Evolutionary conservation across 2,888 invertebrate genomes (phyloP), one percentile per base, ranked within the genome.

Genomic region (Drosophila formosana): DNA sequence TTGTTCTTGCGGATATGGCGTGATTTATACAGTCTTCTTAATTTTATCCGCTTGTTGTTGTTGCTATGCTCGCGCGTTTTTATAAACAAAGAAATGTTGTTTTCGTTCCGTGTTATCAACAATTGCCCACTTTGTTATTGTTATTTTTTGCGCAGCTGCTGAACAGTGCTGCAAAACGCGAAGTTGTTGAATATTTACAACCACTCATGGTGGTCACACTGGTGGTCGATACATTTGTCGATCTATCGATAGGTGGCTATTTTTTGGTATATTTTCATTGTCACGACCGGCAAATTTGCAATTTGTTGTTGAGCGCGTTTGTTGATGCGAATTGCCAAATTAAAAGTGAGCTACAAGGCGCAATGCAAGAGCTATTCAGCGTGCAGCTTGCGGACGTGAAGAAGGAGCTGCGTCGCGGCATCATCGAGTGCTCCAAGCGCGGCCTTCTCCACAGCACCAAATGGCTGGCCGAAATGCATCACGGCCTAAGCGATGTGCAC

Each of bases 381-480:
- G 87, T 95, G 63, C 94, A 95, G 89, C 91, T 96, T 63, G 93
- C 94, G 63, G 93, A 94, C 81, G 94, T 96, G 43, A 96, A 96
- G 90, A 90, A 92, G 34, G 96, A 96, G 88, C 91, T 96, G 72
- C 92, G 95, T 26, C 91, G 92, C 71, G 95, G 95, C 7, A 95
- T 96, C 74, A 92, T 92, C 32, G 96, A 97, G 93, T 97, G 97
- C 91, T 95, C 95, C 23, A 95, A 96, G 86, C 94, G 98, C 58
- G 97, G 98, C 37, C 93, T 98, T 53, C 92, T 95, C 72, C 96
- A 97, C 88, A 96, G 96, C 72, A 95, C 96, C 23, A 98, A 97
- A 94, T 98, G 98, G 97, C 93, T 98, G 66, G 95, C 97, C 0
- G 98, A 98, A 92, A 93, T 98, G 90, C 96, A 96, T 92, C 96